Conservation (phyloP, 2,888 invertebrate genomes). For the Stenchaetothrips biformis region DNA sequence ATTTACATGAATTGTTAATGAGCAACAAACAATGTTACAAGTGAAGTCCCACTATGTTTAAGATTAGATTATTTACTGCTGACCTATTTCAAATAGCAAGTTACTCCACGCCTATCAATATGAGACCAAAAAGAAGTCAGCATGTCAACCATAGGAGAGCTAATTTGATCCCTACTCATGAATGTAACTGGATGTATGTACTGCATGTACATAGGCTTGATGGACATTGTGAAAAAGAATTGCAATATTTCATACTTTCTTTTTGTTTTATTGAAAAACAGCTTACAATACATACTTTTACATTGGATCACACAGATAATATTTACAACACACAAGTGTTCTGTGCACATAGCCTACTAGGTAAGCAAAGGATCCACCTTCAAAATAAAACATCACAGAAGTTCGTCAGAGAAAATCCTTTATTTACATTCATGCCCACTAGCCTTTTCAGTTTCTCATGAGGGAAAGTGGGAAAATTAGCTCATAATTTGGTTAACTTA, state of each 20-base stretch:
- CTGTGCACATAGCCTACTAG: conserved; percentile 8
- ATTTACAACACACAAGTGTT: conserved; percentile 22
- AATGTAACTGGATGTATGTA: background rate
- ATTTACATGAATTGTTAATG: background rate
- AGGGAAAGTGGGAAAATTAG: conserved; percentile 15
- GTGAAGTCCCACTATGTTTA: background rate
- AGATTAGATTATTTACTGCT: background rate
- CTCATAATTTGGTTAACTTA: conserved; percentile 23
- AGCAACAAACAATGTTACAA: background rate
- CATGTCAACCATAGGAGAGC: background rate
- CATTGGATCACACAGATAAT: conserved; percentile 21
- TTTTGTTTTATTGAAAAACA: conserved; percentile 20
- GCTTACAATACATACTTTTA: conserved; percentile 22
- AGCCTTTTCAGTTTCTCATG: conserved; percentile 21
- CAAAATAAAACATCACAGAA: conserved; percentile 21
- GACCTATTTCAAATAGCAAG: background rate
- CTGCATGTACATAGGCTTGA: background rate
- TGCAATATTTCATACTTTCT: background rate
- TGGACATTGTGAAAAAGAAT: background rate
- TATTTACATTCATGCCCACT: conserved; percentile 21
- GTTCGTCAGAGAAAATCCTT: conserved; percentile 21
- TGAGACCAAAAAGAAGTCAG: background rate
- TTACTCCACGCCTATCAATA: background rate
- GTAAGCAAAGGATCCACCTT: conserved; percentile 17
- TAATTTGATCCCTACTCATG: background rate